These are phyloP conservation scores for Cactoblastis cactorum DNA, from an alignment of 2,888 invertebrate genomes.

Conservation along the genomic window DNA sequence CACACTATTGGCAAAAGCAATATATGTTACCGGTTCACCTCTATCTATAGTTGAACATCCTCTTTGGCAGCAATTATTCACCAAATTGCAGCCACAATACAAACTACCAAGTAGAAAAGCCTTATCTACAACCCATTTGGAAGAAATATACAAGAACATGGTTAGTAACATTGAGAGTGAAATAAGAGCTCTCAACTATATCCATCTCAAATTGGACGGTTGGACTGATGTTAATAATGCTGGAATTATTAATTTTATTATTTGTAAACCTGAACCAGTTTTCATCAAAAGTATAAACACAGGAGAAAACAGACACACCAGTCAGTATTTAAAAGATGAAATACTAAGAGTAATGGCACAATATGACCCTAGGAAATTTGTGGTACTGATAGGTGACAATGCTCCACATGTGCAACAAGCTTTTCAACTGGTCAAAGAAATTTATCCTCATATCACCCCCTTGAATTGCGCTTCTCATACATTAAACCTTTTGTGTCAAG, in stretches of 20 bases:
- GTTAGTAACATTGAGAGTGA: background rate
- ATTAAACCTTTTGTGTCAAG: constrained; percentile 18
- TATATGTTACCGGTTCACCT: background rate
- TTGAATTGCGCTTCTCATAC: constrained; percentile 21
- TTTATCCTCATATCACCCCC: constrained; percentile 17
- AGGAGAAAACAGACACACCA: constrained; percentile 16
- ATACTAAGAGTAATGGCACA: constrained; percentile 17
- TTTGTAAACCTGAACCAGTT: constrained; percentile 11
- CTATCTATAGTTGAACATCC: background rate
- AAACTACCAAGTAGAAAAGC: background rate
- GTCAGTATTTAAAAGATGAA: constrained; percentile 18
- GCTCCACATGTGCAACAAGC: constrained; percentile 22
- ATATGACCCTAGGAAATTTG: constrained; percentile 20
- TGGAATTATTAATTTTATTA: constrained; percentile 8
- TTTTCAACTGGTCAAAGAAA: constrained; percentile 19
- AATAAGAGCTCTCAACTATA: background rate
- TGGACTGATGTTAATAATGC: constrained; percentile 1
- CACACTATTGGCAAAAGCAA: background rate
- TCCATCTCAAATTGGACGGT: background rate
- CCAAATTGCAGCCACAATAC: background rate
- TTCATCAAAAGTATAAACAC: constrained; percentile 20
- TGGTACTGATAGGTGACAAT: constrained; percentile 20
- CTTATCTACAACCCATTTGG: background rate
- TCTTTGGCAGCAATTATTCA: background rate
- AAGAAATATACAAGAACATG: background rate